Conservation (phyloP, 2,888 invertebrate species). For the Cheilosia scutellata region DNA sequence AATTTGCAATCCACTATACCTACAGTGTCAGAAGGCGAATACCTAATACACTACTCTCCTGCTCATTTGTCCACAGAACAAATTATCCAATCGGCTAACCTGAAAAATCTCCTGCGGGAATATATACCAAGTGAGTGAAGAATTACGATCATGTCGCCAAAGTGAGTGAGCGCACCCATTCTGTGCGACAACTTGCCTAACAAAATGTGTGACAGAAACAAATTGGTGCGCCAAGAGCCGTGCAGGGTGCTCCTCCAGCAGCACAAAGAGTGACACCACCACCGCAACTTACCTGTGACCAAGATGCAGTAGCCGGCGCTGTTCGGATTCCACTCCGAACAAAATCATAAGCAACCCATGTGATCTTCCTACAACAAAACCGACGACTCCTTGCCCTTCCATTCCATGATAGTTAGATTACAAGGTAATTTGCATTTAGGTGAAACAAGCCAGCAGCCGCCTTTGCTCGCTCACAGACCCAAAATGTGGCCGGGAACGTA, state of each 20-base stretch:
- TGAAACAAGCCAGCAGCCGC: constrained; percentile 48
- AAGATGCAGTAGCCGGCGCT: not conserved
- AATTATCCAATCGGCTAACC: constrained; percentile 43
- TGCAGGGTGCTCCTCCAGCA: not conserved
- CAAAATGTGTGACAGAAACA: constrained; percentile 69
- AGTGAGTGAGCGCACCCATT: constrained; percentile 47
- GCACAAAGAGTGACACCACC: constrained; percentile 30
- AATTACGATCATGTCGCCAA: constrained; percentile 52
- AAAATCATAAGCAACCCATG: constrained; percentile 59
- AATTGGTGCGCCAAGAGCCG: constrained; percentile 63
- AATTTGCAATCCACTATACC: not conserved
- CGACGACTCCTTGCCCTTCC: constrained; percentile 35
- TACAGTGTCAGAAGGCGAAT: not conserved
- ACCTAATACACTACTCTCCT: not conserved
- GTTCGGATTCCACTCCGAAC: constrained; percentile 13
- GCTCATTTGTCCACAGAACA: constrained; percentile 17
- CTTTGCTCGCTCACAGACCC: constrained; percentile 33
- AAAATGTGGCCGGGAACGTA: constrained; percentile 49
- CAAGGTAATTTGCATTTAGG: constrained; percentile 73
- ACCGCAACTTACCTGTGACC: not conserved
- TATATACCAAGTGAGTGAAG: constrained; percentile 33
- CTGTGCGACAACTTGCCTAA: constrained; percentile 56
- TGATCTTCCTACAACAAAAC: not conserved
- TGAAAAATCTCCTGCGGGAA: constrained; percentile 9
- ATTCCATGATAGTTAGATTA: constrained; percentile 57